These are phyloP conservation scores for Tragelaphus strepsiceros DNA, from an alignment of 2,113 vertebrate genomes.

Conservation along the genomic window DNA sequence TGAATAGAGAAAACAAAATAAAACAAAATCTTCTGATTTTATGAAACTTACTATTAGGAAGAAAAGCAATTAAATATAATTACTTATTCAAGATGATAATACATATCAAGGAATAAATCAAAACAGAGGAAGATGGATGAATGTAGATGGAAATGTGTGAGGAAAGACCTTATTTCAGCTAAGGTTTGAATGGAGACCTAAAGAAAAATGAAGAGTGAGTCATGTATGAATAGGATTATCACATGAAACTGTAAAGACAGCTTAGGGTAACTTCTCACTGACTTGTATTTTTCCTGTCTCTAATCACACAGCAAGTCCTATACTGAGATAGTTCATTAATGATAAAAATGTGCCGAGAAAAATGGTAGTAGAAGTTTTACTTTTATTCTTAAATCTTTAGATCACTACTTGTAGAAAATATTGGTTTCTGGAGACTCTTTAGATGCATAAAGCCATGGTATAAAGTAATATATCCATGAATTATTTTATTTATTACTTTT, in stretches of 20 bases:
- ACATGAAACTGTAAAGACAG: rapidly evolving
- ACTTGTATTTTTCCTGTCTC: background rate
- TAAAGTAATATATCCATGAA: background rate
- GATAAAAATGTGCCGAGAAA: background rate
- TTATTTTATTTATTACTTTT: background rate
- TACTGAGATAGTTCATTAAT: background rate
- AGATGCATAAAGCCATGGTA: background rate
- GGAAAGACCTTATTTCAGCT: background rate
- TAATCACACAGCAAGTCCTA: background rate
- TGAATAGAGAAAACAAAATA: background rate
- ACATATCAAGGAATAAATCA: background rate
- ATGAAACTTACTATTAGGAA: background rate
- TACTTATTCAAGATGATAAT: background rate
- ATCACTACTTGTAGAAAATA: background rate
- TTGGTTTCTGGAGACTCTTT: conserved; percentile 6
- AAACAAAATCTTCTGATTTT: background rate
- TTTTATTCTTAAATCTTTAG: background rate
- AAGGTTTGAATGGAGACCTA: background rate
- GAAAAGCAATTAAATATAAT: background rate
- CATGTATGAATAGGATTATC: background rate
- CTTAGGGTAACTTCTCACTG: background rate
- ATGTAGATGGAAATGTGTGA: background rate
- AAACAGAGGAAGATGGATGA: background rate
- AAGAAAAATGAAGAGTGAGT: background rate
- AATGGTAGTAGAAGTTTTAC: background rate